Base-by-base conservation (phyloP, 2,888 invertebrate genomes). In the Mellilla xanthometata region DNA sequence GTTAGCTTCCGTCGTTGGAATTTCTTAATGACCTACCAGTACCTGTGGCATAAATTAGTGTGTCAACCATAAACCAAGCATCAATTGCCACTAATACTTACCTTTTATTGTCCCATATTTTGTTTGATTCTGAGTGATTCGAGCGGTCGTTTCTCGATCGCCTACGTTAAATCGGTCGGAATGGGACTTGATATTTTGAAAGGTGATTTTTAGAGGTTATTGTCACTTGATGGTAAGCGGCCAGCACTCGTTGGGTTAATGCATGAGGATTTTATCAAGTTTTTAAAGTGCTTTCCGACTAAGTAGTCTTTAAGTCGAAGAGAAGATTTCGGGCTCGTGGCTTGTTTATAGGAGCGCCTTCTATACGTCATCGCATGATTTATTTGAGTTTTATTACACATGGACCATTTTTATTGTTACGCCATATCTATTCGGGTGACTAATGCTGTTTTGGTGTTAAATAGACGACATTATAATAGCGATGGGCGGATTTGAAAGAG, bases 301-400 rank as follows among this genome's bases (percentile, higher is more conserved):
- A 56, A 56, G 52, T 54, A 57, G 53, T 50, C 47, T 47, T 36
- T 38, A 36, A 44, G 44, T 43, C 39, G 30, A 36, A 36, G 43
- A 39, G 33, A 19, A 19, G 15, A 19, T 29, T 50, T 43, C 45
- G 44, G 45, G 35, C 53, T 41, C 47, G 47, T 54, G 59, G 52
- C 49, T 45, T 53, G 54, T 60, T 55, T 56, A 53, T 47, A 44
- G 60, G 60, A 56, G 60, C 62, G 60, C 52, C 58, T 54, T 57
- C 47, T 29, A 53, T 54, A 59, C 60, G 62, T 67, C 64, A 63
- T 60, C 51, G 39, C 22, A 50, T 64, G 63, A 67, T 62, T 63
- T 66, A 67, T 60, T 51, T 41, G 19, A 8, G 39, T 54, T 55
- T 61, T 65, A 59, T 57, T 36, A 49, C 52, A 56, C 44, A 47